A percentile compares a stretch with the other conserved stretches of the same genome.
Conservation (phyloP, 2,113 vertebrate species). For the Oncorhynchus tshawytscha region DNA sequence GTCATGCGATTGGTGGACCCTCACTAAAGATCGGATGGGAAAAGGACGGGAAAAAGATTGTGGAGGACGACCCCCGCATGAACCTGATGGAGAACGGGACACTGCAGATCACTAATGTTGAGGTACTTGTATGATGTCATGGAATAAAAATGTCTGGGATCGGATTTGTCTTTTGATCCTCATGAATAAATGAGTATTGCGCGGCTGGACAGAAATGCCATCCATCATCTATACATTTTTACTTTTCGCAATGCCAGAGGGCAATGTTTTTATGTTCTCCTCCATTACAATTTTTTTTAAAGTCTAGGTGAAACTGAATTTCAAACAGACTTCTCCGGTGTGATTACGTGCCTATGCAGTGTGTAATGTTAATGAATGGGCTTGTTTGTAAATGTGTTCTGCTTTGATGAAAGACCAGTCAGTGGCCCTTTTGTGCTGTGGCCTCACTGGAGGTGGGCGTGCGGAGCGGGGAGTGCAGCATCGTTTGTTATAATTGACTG, state of each 20-base stretch:
- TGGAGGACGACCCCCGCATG: slow-evolving; percentile 72
- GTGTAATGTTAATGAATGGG: slow-evolving; percentile 69
- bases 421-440: slow-evolving; percentile 36
- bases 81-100: slow-evolving; percentile 87
- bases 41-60: slow-evolving; percentile 82
- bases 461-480: slow-evolving; percentile 29
- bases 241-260: slow-evolving; percentile 1
- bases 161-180: background rate
- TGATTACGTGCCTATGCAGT: slow-evolving; percentile 60
- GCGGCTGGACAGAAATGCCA: background rate
- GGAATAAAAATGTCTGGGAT: background rate
- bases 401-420: slow-evolving; percentile 59
- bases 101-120: slow-evolving; percentile 78
- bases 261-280: slow-evolving; percentile 15
- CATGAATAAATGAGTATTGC: background rate
- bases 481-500: slow-evolving; percentile 62
- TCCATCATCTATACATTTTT: slow-evolving; percentile 26
- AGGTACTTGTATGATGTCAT: slow-evolving; percentile 71
- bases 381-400: slow-evolving; percentile 65
- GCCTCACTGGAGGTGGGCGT: slow-evolving; percentile 54
- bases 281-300: slow-evolving; percentile 13
- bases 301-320: slow-evolving; percentile 43
- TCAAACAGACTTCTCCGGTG: slow-evolving; percentile 53
- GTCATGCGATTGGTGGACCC: slow-evolving; percentile 74
- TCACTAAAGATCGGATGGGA: slow-evolving; percentile 81